Evolutionary conservation across 2,797 vertebrate genomes (phyloP), one percentile per base, ranked within the genome.

Genomic region (Tapirus indicus): DNA sequence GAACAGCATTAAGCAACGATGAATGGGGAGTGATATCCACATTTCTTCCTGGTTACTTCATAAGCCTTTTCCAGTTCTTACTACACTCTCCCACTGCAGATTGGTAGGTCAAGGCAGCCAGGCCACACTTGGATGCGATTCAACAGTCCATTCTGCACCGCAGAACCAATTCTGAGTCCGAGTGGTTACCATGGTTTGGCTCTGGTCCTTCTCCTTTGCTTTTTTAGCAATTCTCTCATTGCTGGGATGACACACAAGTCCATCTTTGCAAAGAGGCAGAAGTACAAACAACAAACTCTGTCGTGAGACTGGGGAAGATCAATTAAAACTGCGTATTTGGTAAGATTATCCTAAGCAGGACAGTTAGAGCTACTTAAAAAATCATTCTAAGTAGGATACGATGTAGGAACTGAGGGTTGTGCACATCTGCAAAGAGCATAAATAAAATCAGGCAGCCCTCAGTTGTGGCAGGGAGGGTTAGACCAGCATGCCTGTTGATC

Each of bases 11-110:
- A 54, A 27, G 71, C 25, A 38, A 11, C 0, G 7, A 77, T 32
- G 32, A 54, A 69, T 6, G 77, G 62, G 75, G 52, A 60, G 72
- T 1, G 8, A 54, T 21, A n/a, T n/a, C 47, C 18, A 13, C 25
- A 54, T 93, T 91, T 92, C 86, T 91, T 91, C 66, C 64, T 20
- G 44, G 80, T 88, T 47, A 72, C 72, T 47, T 91, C 72, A 74
- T 12, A 44, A 90, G 66, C 25, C n/a, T 89, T 89, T 83, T 82
- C 62, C 11, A 66, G 23, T 54, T 54, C 89, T 49, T 9, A 47
- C 64, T 52, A 0, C 16, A 71, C 6, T 38, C 2, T 62, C 66
- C 84, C 66, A 32, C 32, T n/a, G 8, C 72, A 54, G 62, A 58
- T 0, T 52, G 88, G 54, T 62, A 58, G 71, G 88, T 71, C 44